phyloP scores from a whole-genome alignment of 2,888 invertebrate species.

The Catocala nupta region DNA sequence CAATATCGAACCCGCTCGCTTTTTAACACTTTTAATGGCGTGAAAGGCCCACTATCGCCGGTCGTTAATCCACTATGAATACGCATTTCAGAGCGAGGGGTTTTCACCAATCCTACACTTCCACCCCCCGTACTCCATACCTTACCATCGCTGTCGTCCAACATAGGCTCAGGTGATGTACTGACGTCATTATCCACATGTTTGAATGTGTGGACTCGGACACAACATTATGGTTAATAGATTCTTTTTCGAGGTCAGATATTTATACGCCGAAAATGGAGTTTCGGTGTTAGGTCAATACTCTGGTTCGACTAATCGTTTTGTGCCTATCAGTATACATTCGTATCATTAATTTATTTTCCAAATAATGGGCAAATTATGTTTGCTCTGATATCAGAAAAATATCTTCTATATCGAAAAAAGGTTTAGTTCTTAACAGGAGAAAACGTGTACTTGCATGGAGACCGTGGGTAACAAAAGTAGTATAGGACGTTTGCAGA shows the following conservation, averaged over 20 bases:
- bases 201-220: constrained; percentile 24
- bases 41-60: constrained; percentile 70
- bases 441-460: too few relatives aligned
- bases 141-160: constrained; percentile 16
- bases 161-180: constrained; percentile 34
- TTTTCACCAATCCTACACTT: constrained; percentile 20
- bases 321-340: too few relatives aligned
- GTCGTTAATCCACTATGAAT: constrained; percentile 73
- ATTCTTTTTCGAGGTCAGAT: constrained; percentile 13
- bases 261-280: constrained; percentile 3
- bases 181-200: constrained; percentile 39
- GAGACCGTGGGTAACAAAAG: too few relatives aligned
- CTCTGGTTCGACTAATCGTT: not conserved
- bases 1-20: constrained; percentile 58
- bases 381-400: too few relatives aligned
- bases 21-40: constrained; percentile 78
- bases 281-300: constrained; percentile 1
- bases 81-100: constrained; percentile 51
- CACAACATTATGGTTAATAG: constrained; percentile 24
- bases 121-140: not conserved
- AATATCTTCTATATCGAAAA: too few relatives aligned
- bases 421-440: too few relatives aligned
- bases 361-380: too few relatives aligned
- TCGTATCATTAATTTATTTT: too few relatives aligned
- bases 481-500: too few relatives aligned